Evolutionary conservation across 2,888 invertebrate species (phyloP), one percentile per base, ranked within the genome.

Genomic region (Spilarctia lutea): DNA sequence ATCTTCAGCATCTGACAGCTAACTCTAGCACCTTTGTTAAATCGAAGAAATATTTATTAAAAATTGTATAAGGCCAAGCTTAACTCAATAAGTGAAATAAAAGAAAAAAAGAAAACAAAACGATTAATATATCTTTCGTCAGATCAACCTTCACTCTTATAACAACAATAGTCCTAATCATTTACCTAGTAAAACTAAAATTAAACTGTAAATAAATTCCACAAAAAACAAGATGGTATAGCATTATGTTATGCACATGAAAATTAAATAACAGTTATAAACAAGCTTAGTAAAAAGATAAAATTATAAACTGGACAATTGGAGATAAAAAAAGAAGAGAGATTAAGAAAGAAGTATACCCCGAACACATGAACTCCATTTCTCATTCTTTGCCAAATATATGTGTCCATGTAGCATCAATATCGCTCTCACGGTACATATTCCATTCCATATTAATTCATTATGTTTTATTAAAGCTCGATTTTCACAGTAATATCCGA

Each of bases 391-490:
- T 30, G 45, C 1, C 42, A 18, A 67, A 67, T 27, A 45, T 67
- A 27, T 45, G 13, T 24, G 45, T 30, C 30, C 45, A 10, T 48
- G 11, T 30, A 30, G 68, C 33, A 68, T 68, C 68, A 33, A 33
- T 48, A 68, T 30, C 30, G 6, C 45, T 68, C 76, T 71, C 71
- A 73, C 65, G 60, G 63, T 65, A 76, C n/a, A 13, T 65, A 71
- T 52, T 18, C 65, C 35, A 52, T 56, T 71, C 68, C 20, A 48
- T 24, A 33, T 18, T 65, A 56, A 27, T 30, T 18, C 65, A 70
- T 71, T 42, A 73, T 75, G 45, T 68, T 75, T 77, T 66, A 75
- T 76, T 68, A 16, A 67, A 48, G 56, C 24, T 52, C 66, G 56
- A 67, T 71, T 65, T 20, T 48, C 65, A 65, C 33, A 45, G 65